Base-by-base conservation (phyloP, 2,888 invertebrate species). In the Auanema freiburgensis region DNA sequence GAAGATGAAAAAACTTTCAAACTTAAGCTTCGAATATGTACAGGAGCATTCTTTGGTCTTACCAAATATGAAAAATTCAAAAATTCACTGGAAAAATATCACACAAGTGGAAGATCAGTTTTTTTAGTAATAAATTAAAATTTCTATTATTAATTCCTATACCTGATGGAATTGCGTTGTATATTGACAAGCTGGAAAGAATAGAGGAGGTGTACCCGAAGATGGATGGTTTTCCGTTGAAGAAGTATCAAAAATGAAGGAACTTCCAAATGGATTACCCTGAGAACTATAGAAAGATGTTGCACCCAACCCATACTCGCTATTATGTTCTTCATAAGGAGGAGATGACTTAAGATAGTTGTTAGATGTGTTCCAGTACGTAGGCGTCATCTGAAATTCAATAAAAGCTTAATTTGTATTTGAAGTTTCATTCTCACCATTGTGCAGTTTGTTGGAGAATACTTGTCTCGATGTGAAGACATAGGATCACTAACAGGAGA, bases 401-500 rank as follows among this genome's bases (percentile, higher is more conserved):
- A 5, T 3, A 46, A 5, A 6, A 21, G 46, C 10, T 18, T 43
- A 11, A 46, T 5, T 46, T 21, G 16, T 46, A 43, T 46, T 3
- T 10, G 21, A 46, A 46, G 16, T 46, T 5, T 21, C 16, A 46
- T 21, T 46, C 21, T 46, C 10, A 46, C 21, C 46, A 18, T 46
- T 46, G 46, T 18, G 16, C 46, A 46, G 16, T 46, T 46, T 10
- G 46, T 18, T n/a, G 56, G 56, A 16, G 56, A 55, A 42, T 40
- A 55, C 16, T 25, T 55, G 24, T 52, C 52, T n/a, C 24, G 23
- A 23, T 23, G 21, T 4, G n/a, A n/a, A n/a, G 16, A 16, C 40
- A n/a, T 25, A n/a, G n/a, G 40, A 3, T 63, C 63, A 25, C 57
- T 58, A n/a, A 43, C 41, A 11, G 63, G 63, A 5, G 63, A 63